These are phyloP conservation scores for Exephanes ischioxanthus DNA, from an alignment of 2,888 invertebrate species.

Conservation along the genomic window DNA sequence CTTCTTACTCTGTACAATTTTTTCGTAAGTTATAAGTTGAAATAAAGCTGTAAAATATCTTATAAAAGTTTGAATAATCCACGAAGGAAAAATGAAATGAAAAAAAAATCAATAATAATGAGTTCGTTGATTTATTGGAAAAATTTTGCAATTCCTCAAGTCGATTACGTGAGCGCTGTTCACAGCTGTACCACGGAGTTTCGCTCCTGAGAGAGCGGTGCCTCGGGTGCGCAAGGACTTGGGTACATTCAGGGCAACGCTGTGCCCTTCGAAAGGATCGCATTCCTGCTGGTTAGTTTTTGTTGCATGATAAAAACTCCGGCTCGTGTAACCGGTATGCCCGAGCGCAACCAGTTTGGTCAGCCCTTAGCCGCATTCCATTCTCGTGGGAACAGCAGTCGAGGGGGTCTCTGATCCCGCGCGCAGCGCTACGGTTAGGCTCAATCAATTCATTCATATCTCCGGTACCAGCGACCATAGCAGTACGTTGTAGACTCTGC, in stretches of 20 bases:
- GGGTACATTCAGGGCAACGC: constrained; percentile 13
- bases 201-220: constrained; percentile 17
- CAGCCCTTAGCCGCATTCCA: constrained; percentile 80
- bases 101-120: constrained; percentile 20
- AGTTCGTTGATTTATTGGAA: background rate
- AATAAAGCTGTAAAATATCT: constrained; percentile 58
- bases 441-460: constrained; percentile 48
- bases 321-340: constrained; percentile 75
- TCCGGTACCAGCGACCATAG: background rate
- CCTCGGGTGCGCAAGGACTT: constrained; percentile 40
- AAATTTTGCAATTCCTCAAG: background rate
- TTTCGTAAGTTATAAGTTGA: constrained; percentile 43
- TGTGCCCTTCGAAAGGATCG: constrained; percentile 61
- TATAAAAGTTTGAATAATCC: constrained; percentile 56
- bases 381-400: constrained; percentile 73
- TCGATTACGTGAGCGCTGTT: background rate
- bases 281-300: constrained; percentile 61
- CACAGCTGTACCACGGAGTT: background rate
- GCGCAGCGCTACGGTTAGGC: constrained; percentile 13
- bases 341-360: constrained; percentile 71
- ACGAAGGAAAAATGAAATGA: background rate
- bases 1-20: constrained; percentile 50
- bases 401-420: constrained; percentile 22
- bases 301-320: constrained; percentile 71
- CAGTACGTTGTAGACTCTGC: background rate